Percentiles rank a stretch among this genome's conserved stretches.
Evolutionary conservation across 2,797 vertebrate species (phyloP).

Genomic region (Paratrypauchen microcephalus): DNA sequence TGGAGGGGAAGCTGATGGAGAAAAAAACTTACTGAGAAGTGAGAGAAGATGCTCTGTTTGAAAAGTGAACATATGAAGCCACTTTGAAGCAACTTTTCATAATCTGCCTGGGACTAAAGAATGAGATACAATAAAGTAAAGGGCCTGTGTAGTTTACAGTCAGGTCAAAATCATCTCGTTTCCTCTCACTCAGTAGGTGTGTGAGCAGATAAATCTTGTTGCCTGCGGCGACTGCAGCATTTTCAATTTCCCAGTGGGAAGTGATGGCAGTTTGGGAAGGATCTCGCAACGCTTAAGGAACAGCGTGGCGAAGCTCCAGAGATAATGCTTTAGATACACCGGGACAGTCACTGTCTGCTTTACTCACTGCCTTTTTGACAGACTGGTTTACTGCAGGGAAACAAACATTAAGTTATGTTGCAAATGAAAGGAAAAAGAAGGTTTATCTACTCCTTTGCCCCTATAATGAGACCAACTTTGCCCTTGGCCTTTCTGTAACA

Average conservation of each 20-base stretch:
- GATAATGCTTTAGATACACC: constrained; percentile 75
- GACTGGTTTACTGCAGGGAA: constrained; percentile 42
- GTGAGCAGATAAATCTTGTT: constrained; percentile 76
- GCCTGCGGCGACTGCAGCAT: constrained; percentile 72
- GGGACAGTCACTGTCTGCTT: constrained; percentile 59
- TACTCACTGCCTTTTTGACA: constrained; percentile 48
- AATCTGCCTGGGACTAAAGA: constrained; percentile 18
- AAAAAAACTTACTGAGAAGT: constrained; percentile 57
- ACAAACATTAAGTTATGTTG: constrained; percentile 4
- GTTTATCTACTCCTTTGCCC: constrained; percentile 11
- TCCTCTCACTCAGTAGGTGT: constrained; percentile 70
- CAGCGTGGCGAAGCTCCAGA: constrained; percentile 70
- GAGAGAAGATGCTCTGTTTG: constrained; percentile 47
- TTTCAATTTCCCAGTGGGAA: constrained; percentile 79
- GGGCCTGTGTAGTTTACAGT: constrained; percentile 11
- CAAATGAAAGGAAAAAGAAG: constrained; percentile 69
- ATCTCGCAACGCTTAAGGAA: constrained; percentile 72
- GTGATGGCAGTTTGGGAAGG: constrained; percentile 63
- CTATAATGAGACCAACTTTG: constrained; percentile 29
- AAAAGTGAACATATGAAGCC: constrained; percentile 20
- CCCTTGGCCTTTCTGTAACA: background rate
- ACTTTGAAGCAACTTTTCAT: constrained; percentile 21
- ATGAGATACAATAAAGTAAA: constrained; percentile 12
- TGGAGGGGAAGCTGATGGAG: constrained; percentile 31
- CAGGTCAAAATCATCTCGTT: constrained; percentile 25